Percentiles rank a stretch among this genome's conserved stretches.
Evolutionary conservation across 2,113 vertebrate species (phyloP).

Genomic region (Empidonax traillii): DNA sequence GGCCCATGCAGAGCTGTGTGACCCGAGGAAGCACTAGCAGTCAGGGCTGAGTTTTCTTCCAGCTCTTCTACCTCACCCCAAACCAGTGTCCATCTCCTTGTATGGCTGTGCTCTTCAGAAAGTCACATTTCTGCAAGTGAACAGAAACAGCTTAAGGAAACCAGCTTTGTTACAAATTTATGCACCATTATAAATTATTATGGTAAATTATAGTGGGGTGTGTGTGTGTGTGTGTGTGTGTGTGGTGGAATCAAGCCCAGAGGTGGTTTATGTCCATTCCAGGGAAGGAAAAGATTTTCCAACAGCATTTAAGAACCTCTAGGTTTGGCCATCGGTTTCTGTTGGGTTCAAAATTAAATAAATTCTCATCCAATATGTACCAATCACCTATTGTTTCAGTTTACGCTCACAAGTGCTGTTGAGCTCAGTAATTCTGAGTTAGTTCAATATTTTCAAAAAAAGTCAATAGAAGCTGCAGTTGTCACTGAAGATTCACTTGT

Average conservation of each 20-base stretch:
- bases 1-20: neutral
- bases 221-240: neutral
- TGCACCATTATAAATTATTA: neutral
- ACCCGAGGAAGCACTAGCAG: neutral
- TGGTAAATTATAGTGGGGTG: neutral
- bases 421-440: neutral
- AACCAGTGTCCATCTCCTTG: neutral
- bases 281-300: neutral
- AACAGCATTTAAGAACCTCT: neutral
- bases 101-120: neutral
- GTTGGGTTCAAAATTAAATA: neutral
- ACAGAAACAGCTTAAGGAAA: neutral
- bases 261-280: neutral
- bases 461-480: neutral
- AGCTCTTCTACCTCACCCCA: neutral
- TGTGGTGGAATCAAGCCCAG: neutral
- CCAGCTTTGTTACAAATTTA: neutral
- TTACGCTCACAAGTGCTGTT: neutral
- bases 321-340: neutral
- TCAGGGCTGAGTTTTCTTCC: neutral
- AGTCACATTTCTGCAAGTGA: neutral
- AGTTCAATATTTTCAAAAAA: neutral
- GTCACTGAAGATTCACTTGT: slow-evolving; percentile 38
- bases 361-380: neutral
- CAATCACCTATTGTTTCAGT: neutral